Percentiles rank a stretch among this genome's conserved stretches.
phyloP scores from a whole-genome alignment of 1,140 invertebrate genomes.

The Drosophila malerkotliana region DNA sequence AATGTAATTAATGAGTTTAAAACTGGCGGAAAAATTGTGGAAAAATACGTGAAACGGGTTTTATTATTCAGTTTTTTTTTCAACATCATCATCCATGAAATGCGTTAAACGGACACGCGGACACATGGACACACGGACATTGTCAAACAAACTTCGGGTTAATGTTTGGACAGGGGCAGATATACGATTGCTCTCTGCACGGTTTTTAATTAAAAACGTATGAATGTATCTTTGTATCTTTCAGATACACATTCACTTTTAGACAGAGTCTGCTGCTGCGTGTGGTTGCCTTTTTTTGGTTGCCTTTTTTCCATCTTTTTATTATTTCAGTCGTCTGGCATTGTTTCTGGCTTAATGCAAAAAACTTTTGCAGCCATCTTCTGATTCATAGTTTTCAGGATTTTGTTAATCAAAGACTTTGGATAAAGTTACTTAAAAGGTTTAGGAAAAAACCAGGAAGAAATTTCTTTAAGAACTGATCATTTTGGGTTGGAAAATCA shows the following conservation, averaged over 20 bases:
- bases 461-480: no score
- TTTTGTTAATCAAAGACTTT: background rate
- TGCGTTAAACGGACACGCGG: background rate
- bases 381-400: slow-evolving; percentile 6
- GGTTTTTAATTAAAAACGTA: slow-evolving; percentile 50
- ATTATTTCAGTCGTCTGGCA: slow-evolving; percentile 6
- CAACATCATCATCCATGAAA: slow-evolving; percentile 24
- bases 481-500: no score
- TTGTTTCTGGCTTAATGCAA: slow-evolving; percentile 4
- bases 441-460: no score
- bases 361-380: background rate
- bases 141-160: slow-evolving; percentile 61
- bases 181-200: slow-evolving; percentile 16
- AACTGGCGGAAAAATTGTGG: slow-evolving; percentile 71
- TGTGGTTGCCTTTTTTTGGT: background rate
- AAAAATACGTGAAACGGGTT: slow-evolving; percentile 72
- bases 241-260: slow-evolving; percentile 52
- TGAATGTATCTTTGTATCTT: slow-evolving; percentile 31
- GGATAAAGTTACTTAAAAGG: no score
- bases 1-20: slow-evolving; percentile 81
- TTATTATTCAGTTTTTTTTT: slow-evolving; percentile 41
- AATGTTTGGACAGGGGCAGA: slow-evolving; percentile 53
- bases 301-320: background rate
- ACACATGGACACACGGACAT: slow-evolving; percentile 33
- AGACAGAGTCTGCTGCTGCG: slow-evolving; percentile 12